Percentiles rank a stretch among this genome's conserved stretches.
These are phyloP conservation scores for Triplophysa tibetana DNA, from an alignment of 2,113 vertebrate species.

Conservation along the genomic window DNA sequence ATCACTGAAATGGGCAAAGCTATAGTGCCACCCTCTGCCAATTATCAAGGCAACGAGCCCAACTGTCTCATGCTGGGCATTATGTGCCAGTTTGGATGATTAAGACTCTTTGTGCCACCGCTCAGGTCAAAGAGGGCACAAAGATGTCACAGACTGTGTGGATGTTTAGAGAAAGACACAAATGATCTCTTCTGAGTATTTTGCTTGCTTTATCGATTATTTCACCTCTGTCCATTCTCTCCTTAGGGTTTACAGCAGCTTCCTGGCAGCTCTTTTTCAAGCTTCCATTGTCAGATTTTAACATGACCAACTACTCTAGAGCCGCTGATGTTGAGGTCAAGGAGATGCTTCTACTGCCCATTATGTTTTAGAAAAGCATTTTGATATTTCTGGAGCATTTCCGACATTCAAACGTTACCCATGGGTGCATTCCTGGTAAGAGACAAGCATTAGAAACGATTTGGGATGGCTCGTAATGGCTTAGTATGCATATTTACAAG, in stretches of 20 bases:
- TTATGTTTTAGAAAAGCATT: constrained; percentile 20
- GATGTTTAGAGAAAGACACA: neutral
- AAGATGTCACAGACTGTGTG: constrained; percentile 1
- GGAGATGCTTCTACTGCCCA: neutral
- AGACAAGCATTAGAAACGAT: constrained; percentile 10
- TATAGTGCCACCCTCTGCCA: constrained; percentile 25
- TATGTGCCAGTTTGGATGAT: constrained; percentile 28
- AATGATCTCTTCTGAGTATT: neutral
- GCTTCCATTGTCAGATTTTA: neutral
- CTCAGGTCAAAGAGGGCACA: constrained; percentile 19
- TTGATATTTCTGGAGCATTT: constrained; percentile 39
- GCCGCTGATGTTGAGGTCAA: neutral
- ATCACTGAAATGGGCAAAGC: constrained; percentile 28
- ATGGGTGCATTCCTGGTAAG: constrained; percentile 27
- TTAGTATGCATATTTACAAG: constrained; percentile 31
- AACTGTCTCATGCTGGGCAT: neutral
- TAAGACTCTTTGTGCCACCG: neutral
- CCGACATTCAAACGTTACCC: constrained; percentile 23
- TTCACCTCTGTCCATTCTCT: neutral
- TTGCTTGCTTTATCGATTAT: neutral
- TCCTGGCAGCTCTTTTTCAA: constrained; percentile 7
- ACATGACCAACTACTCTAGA: neutral
- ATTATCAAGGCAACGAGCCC: constrained; percentile 11
- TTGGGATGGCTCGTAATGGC: constrained; percentile 33
- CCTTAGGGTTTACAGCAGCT: neutral